Evolutionary conservation across 2,797 vertebrate species (phyloP).

Genomic region (Pseudotriccus pelzelni): DNA sequence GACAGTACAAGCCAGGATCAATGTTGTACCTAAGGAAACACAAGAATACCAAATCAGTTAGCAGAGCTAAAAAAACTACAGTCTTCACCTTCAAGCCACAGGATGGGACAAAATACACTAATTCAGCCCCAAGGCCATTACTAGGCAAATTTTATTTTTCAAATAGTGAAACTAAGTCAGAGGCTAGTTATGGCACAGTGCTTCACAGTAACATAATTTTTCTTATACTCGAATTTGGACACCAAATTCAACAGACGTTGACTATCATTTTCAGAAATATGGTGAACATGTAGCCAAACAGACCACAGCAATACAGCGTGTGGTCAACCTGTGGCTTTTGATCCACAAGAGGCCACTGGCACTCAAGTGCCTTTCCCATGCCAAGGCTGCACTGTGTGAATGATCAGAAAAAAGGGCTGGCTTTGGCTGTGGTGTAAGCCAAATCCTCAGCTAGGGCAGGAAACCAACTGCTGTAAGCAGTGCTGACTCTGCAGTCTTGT

Average conservation of each 20-base stretch:
- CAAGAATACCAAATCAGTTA: neutral
- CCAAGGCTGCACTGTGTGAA: neutral
- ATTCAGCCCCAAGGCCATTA: neutral
- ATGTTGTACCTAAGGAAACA: constrained; percentile 87
- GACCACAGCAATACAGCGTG: neutral
- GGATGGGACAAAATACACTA: neutral
- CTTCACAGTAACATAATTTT: neutral
- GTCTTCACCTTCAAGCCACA: neutral
- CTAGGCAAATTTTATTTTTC: neutral
- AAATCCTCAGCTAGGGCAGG: neutral
- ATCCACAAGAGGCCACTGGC: neutral
- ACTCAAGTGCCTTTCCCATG: neutral
- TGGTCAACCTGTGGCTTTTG: neutral
- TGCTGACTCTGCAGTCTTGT: neutral
- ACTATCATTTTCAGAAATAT: neutral
- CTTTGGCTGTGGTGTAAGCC: neutral
- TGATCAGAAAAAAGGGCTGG: neutral
- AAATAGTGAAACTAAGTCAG: neutral
- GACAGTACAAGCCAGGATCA: constrained; percentile 93
- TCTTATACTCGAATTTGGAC: neutral
- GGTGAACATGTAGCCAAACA: neutral
- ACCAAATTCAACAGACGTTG: neutral
- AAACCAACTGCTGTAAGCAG: neutral
- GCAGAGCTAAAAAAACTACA: neutral
- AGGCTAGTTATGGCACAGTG: neutral